Base-by-base conservation (phyloP, 2,797 vertebrate genomes). In the Rhadinocentrus ornatus region DNA sequence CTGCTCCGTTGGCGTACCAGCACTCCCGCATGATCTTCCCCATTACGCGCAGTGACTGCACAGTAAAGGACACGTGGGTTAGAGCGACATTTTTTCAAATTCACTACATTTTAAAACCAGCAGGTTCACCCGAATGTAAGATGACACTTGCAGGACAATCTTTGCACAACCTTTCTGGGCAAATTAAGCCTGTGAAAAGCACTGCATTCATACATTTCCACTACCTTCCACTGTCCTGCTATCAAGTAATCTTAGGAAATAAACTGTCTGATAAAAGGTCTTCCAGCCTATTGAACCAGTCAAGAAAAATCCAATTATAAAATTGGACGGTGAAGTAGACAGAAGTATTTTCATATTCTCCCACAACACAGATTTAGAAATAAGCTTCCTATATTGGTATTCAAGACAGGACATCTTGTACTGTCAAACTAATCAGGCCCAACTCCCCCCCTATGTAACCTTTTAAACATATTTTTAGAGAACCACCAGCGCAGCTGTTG, bases 21-120 rank as follows among this genome's bases (percentile, higher is more conserved):
- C 98, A 99, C 91, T 99, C 98, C 0, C 97, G 93, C 98, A 99
- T 99, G 95, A 99, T 99, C 94, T 98, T 99, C n/a, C 97, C 98
- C 98, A 99, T 99, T 80, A 99, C 97, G 20, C 97, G 96, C 37
- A 99, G 90, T 0, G 97, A 96, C 98, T 99, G 80, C 34, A 58
- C 10, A 22, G 59, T 32, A 58, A n/a, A 62, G 13, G 27, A n/a
- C n/a, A 73, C 46, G 20, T 0, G 1, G 11, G 29, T 80, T n/a
- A 72, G 26, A 53, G 8, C n/a, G n/a, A n/a, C n/a, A n/a, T n/a
- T n/a, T n/a, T n/a, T n/a, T n/a, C n/a, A n/a, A n/a, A n/a, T n/a
- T 35, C 22, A 2, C 44, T 34, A 32, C 8, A 24, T 53, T 53
- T 39, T 52, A 53, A 8, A 52, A 52, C 31, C 31, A 0, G 44